Evolutionary conservation across 2,888 invertebrate genomes (phyloP).

Genomic region (Drosophila tanythrix): DNA sequence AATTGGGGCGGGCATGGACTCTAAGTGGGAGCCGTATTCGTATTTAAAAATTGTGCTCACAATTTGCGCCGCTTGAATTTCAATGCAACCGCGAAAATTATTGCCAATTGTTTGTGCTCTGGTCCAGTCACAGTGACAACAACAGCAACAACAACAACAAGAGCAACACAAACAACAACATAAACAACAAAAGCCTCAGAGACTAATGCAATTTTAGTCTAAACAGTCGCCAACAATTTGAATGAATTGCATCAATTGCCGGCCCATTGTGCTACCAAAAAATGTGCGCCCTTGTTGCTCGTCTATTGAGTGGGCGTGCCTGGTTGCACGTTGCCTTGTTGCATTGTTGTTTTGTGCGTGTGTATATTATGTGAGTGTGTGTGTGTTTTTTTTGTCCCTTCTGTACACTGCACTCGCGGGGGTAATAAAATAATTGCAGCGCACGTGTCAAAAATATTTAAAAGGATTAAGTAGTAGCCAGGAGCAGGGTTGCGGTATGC

Average conservation of each 20-base stretch:
- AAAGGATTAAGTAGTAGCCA: constrained; percentile 69
- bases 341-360: constrained; percentile 25
- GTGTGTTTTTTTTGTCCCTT: constrained; percentile 30
- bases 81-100: constrained; percentile 82
- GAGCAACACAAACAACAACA: constrained; percentile 20
- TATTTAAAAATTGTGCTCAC: constrained; percentile 60
- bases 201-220: constrained; percentile 78
- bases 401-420: constrained; percentile 55
- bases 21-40: constrained; percentile 27
- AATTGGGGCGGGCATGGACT: constrained; percentile 42
- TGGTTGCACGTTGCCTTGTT: constrained; percentile 43
- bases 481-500: not conserved
- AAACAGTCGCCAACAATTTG: constrained; percentile 78
- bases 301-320: constrained; percentile 57
- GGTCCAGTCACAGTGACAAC: constrained; percentile 34
- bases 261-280: constrained; percentile 65
- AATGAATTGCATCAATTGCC: constrained; percentile 81
- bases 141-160: constrained; percentile 27
- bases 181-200: constrained; percentile 54
- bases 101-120: constrained; percentile 83
- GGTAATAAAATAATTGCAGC: constrained; percentile 83
- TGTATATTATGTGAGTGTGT: not conserved
- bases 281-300: constrained; percentile 28
- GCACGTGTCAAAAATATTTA: constrained; percentile 83
- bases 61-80: constrained; percentile 69